Evolutionary conservation across 2,888 invertebrate species (phyloP), one percentile per base, ranked within the genome.

Genomic region (Cosmia pyralina): DNA sequence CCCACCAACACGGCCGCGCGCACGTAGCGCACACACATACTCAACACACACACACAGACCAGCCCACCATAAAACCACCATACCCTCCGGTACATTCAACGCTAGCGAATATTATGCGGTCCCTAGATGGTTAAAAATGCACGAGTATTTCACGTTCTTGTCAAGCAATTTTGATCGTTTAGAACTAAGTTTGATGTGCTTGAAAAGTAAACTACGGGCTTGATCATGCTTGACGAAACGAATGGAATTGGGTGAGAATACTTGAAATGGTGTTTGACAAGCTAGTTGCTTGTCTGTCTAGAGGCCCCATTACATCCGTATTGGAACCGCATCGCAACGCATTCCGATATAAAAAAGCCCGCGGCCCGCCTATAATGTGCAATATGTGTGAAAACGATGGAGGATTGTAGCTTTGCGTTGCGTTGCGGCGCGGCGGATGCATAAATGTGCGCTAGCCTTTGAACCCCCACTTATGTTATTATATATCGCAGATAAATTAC

Each of bases 1-100:
- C 46, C 68, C 52, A 8, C 13, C 63, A 59, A 64, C 71, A 50
- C 77, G 1, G 65, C 28, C 88, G 91, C 58, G 87, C 72, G 76
- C 55, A 64, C 93, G 64, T 89, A 91, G 58, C 52, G 2, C n/a
- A 19, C n/a, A 15, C 41, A 15, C 17, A 4, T 13, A 5, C 19
- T 1, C 19, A 7, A 7, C 4, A 2, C 15, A 8, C 44, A 28
- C 63, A 19, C 13, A 2, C 63, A 48, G 13, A 34, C 48, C 63
- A 48, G 13, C 5, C n/a, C 8, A 3, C n/a, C 8, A 1, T 6
- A 63, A 10, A 11, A 52, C 10, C 41, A 28, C 15, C 19, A n/a
- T 10, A 15, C 10, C 1, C 7, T 10, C 5, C 34, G 17, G 4
- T 22, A 46, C 13, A 65, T 13, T 22, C n/a, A 4, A 38, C 15